Evolutionary conservation across 2,888 invertebrate species (phyloP), one percentile per base, ranked within the genome.

Genomic region (Leptodirus hochenwartii): DNA sequence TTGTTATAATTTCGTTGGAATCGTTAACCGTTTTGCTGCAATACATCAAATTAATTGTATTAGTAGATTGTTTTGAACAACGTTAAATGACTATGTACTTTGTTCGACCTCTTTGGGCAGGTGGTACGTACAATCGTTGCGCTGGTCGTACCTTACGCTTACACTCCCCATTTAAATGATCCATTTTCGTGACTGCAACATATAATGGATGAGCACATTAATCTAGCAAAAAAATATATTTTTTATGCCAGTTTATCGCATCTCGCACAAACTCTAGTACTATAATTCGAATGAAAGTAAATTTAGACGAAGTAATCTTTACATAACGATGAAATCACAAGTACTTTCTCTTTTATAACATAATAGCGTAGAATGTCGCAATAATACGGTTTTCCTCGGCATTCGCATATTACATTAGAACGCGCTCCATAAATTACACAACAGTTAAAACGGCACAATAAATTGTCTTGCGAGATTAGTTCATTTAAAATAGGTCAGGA

Each of bases 311-410:
- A 31, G 32, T 33, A 42, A n/a, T n/a, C 44, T 54, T 54, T 54
- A 54, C 53, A 52, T 54, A 54, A 54, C 47, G 42, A 45, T 51
- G 48, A 50, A 48, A 48, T 52, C 49, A 53, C 47, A 42, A 39
- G 38, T 34, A 51, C 53, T 54, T 54, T 53, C 53, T 51, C 53
- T 49, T 52, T 48, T 44, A 26, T 8, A 29, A 27, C 33, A 33
- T 33, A 33, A n/a, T n/a, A n/a, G n/a, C n/a, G n/a, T n/a, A n/a
- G n/a, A n/a, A n/a, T n/a, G n/a, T n/a, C n/a, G n/a, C n/a, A n/a
- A n/a, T n/a, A n/a, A n/a, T n/a, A n/a, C n/a, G n/a, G n/a, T n/a
- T n/a, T n/a, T n/a, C n/a, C n/a, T n/a, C n/a, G n/a, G n/a, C n/a
- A n/a, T n/a, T n/a, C n/a, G n/a, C n/a, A n/a, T n/a, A n/a, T n/a